phyloP scores from a whole-genome alignment of 2,113 vertebrate species.

The Tursiops truncatus region DNA sequence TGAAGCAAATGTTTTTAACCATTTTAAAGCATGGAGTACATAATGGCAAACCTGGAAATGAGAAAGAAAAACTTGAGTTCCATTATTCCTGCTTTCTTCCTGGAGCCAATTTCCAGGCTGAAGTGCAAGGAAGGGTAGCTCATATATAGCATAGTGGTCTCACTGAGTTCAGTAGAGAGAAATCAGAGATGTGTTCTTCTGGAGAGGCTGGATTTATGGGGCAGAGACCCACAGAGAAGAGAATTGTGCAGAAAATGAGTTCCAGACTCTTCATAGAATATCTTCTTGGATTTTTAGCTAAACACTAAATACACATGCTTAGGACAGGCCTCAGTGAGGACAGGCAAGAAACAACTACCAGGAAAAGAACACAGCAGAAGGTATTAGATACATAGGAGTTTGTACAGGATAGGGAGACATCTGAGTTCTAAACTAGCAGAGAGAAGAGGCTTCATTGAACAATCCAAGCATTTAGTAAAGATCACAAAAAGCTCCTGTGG shows the following conservation, averaged over 20 bases:
- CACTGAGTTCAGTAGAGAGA: background rate
- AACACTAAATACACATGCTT: background rate
- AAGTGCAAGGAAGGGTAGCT: fast-evolving
- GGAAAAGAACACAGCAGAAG: background rate
- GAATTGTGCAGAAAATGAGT: background rate
- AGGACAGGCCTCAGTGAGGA: background rate
- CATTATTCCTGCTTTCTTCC: background rate
- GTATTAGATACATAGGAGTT: background rate
- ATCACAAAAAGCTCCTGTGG: background rate
- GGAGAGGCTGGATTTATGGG: too few relatives aligned
- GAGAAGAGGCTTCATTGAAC: background rate
- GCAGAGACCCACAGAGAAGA: background rate
- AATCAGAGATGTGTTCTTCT: background rate
- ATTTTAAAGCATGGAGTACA: background rate
- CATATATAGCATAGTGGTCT: background rate
- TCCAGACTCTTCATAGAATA: background rate
- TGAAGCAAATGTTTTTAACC: background rate
- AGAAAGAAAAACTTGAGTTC: background rate
- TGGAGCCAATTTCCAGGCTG: background rate
- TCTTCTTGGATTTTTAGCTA: background rate
- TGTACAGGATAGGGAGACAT: background rate
- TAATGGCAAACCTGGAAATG: background rate
- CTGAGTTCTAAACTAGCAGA: background rate
- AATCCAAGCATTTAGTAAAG: background rate
- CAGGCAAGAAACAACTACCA: background rate